A percentile compares a stretch with the other conserved stretches of the same genome.
phyloP scores from a whole-genome alignment of 2,888 invertebrate genomes.

The Hybos culiciformis region DNA sequence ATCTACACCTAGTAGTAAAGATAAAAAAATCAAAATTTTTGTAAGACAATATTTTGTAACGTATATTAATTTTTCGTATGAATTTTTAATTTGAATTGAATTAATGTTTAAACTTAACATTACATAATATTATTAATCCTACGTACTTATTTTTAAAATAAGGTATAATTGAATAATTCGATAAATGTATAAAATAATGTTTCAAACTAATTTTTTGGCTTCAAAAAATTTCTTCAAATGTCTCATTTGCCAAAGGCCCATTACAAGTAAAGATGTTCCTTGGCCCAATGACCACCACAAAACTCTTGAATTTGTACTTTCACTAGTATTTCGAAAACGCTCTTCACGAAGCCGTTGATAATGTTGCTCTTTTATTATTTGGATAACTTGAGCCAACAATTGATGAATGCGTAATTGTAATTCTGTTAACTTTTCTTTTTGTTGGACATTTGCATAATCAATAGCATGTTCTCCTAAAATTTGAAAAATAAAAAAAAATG shows the following conservation, averaged over 20 bases:
- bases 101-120: too few species aligned
- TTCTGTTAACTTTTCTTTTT: conserved; percentile 93
- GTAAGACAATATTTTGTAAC: too few species aligned
- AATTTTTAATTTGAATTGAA: too few species aligned
- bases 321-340: conserved; percentile 91
- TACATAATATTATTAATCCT: too few species aligned
- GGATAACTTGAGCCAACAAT: conserved; percentile 92
- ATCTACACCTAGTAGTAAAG: too few species aligned
- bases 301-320: conserved; percentile 90
- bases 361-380: conserved; percentile 98
- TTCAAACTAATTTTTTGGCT: conserved; percentile 92
- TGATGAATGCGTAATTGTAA: conserved; percentile 89
- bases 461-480: conserved; percentile 97
- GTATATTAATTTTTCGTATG: too few species aligned
- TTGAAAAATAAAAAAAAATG: too few species aligned
- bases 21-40: too few species aligned
- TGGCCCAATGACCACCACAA: conserved; percentile 96
- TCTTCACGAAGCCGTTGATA: conserved; percentile 98
- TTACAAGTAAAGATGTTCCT: conserved; percentile 73
- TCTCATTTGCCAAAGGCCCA: conserved; percentile 99
- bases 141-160: too few species aligned
- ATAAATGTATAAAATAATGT: too few species aligned
- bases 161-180: too few species aligned
- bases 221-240: conserved; percentile 99
- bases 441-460: conserved; percentile 93